Conservation (phyloP, 2,797 vertebrate genomes). For the Clarias pachynema region DNA sequence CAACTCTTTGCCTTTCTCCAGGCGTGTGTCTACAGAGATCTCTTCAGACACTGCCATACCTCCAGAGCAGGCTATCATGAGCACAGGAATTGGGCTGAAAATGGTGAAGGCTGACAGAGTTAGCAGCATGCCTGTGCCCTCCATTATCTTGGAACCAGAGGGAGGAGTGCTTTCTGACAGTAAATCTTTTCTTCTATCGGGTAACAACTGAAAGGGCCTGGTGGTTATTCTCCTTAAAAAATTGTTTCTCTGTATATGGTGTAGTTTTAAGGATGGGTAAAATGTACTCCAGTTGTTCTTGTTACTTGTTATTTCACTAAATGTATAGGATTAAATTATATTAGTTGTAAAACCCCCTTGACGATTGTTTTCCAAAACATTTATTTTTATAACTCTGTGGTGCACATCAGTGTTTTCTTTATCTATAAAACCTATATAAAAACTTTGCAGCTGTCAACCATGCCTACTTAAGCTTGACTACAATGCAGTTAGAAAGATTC, state of each 20-base stretch:
- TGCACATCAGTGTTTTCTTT: not conserved
- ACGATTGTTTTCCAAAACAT: not conserved
- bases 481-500: not conserved
- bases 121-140: slow-evolving; percentile 27
- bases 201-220: slow-evolving; percentile 17
- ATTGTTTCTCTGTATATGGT: not conserved
- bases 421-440: slow-evolving; percentile 18
- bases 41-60: slow-evolving; percentile 56
- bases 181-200: slow-evolving; percentile 53
- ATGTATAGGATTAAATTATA: not conserved
- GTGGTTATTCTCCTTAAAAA: not conserved
- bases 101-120: slow-evolving; percentile 28
- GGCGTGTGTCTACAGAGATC: slow-evolving; percentile 59
- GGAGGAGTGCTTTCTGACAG: slow-evolving; percentile 40
- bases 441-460: not conserved
- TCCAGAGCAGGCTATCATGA: slow-evolving; percentile 27
- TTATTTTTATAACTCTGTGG: not conserved
- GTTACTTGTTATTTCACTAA: not conserved
- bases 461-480: not conserved
- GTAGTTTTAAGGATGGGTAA: not conserved
- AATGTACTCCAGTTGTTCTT: not conserved
- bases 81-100: slow-evolving; percentile 42
- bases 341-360: not conserved
- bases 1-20: slow-evolving; percentile 60
- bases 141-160: slow-evolving; percentile 41